Evolutionary conservation across 2,797 vertebrate species (phyloP).

Genomic region (Acanthurus lineatus): DNA sequence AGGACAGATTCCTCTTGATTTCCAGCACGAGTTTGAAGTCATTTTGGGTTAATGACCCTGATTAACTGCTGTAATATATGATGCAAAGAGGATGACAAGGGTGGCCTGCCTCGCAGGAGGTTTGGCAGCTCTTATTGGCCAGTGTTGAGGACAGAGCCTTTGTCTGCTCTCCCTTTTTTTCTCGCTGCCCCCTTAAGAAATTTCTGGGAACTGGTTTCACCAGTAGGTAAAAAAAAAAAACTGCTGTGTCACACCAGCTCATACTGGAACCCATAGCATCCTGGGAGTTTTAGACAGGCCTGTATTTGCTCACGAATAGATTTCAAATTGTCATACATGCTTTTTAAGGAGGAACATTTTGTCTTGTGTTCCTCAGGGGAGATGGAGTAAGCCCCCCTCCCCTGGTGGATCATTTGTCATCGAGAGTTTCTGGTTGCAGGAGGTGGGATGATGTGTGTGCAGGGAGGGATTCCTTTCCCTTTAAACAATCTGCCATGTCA

Average conservation of each 20-base stretch:
- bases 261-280: conserved; percentile 44
- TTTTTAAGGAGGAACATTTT: conserved; percentile 46
- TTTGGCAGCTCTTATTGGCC: conserved; percentile 48
- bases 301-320: conserved; percentile 13
- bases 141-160: conserved; percentile 49
- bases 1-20: conserved; percentile 6
- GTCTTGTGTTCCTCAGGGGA: conserved; percentile 29
- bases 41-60: conserved; percentile 44
- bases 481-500: conserved; percentile 80
- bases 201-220: conserved; percentile 49
- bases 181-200: conserved; percentile 32
- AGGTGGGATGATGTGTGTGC: conserved; percentile 62
- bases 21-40: conserved; percentile 24
- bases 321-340: conserved; percentile 5
- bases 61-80: conserved; percentile 22
- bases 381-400: conserved; percentile 1
- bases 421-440: conserved; percentile 70
- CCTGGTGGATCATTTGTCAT: conserved; percentile 54
- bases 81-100: conserved; percentile 48
- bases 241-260: conserved; percentile 77
- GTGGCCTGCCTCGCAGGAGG: conserved; percentile 46
- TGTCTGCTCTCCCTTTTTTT: conserved; percentile 33
- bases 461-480: conserved; percentile 76
- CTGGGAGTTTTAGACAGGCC: conserved; percentile 6
- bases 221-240: conserved; percentile 49